Conservation (phyloP, 2,888 invertebrate species). For the Augiades crinisus region DNA sequence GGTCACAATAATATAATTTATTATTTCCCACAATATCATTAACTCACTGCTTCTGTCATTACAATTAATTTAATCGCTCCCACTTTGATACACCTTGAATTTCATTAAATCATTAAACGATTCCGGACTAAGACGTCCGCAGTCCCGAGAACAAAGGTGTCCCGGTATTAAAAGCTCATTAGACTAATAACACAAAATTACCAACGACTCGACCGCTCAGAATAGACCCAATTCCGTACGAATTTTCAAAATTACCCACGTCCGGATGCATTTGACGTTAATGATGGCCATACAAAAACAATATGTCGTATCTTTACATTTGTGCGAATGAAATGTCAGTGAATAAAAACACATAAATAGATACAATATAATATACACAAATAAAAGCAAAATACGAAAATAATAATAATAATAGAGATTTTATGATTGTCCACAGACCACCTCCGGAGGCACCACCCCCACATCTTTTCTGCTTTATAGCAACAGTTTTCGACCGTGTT, state of each 20-base stretch:
- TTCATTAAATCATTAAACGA: slow-evolving; percentile 25
- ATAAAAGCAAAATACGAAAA: no score
- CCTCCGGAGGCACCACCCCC: no score
- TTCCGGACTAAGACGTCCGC: slow-evolving; percentile 18
- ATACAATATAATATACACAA: no score
- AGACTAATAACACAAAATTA: slow-evolving; percentile 32
- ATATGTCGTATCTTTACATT: no score
- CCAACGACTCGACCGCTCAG: slow-evolving; percentile 23
- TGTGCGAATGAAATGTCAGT: no score
- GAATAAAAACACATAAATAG: no score
- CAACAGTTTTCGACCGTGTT: no score
- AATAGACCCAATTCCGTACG: not conserved
- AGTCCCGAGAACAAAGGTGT: slow-evolving; percentile 27
- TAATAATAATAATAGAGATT: no score
- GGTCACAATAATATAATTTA: no score
- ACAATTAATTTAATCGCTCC: slow-evolving; percentile 19
- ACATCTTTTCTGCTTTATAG: no score
- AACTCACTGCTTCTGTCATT: not conserved
- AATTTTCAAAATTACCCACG: slow-evolving; percentile 14
- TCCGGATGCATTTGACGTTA: slow-evolving; percentile 14
- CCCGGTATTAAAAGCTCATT: slow-evolving; percentile 35
- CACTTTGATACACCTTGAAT: slow-evolving; percentile 13
- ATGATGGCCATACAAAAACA: slow-evolving; percentile 7
- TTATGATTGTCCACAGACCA: no score
- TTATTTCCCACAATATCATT: no score